These are phyloP conservation scores for Hylaeus anthracinus DNA, from an alignment of 1,140 invertebrate genomes.

Conservation along the genomic window DNA sequence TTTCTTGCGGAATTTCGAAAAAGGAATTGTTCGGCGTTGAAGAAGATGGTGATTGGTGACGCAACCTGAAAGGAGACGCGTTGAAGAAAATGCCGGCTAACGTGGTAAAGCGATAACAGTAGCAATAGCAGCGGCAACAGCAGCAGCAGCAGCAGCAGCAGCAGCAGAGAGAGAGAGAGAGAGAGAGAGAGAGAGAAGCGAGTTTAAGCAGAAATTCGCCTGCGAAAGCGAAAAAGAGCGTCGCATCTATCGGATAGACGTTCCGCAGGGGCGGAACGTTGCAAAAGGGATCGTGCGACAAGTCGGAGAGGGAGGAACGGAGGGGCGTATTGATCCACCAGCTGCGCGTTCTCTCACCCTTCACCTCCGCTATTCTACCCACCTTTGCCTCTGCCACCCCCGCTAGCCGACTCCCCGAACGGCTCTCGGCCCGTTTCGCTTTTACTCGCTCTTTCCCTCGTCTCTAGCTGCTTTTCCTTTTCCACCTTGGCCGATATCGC, in stretches of 20 bases:
- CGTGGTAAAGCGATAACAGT: neutral
- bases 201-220: constrained; percentile 24
- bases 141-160: no score
- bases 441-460: neutral
- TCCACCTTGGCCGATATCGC: neutral
- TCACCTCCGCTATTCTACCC: constrained; percentile 46
- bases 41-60: neutral
- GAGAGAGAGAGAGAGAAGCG: constrained; percentile 11
- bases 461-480: neutral
- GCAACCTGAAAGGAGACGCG: neutral
- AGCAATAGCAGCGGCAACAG: no score
- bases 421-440: constrained; percentile 43
- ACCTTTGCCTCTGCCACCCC: constrained; percentile 6
- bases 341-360: constrained; percentile 76
- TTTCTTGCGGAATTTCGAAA: neutral
- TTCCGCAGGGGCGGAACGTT: constrained; percentile 34
- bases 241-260: constrained; percentile 39
- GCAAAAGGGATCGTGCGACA: constrained; percentile 49
- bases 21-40: neutral
- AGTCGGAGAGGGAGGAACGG: constrained; percentile 24
- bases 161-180: neutral
- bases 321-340: constrained; percentile 79
- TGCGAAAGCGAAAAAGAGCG: constrained; percentile 37
- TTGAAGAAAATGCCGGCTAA: constrained; percentile 21
- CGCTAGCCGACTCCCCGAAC: constrained; percentile 40